A percentile compares a stretch with the other conserved stretches of the same genome.
These are phyloP conservation scores for Xiphias gladius DNA, from an alignment of 2,113 vertebrate species.

Conservation along the genomic window DNA sequence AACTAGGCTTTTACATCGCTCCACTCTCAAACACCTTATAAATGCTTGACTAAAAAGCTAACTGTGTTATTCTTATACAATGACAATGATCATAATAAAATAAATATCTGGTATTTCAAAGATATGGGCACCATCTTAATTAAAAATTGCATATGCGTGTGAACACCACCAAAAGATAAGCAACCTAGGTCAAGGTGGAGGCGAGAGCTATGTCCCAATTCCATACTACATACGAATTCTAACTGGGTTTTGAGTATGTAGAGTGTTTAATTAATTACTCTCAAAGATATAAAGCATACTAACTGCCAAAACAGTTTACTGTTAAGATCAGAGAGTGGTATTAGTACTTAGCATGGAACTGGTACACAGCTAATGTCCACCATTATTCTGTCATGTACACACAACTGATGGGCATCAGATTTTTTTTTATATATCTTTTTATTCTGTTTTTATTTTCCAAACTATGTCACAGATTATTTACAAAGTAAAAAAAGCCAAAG, in stretches of 20 bases:
- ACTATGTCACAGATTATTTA: constrained; percentile 74
- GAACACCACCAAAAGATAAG: constrained; percentile 60
- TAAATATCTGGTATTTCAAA: constrained; percentile 89
- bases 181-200: constrained; percentile 47
- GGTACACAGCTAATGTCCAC: constrained; percentile 49
- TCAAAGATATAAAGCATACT: constrained; percentile 11
- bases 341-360: constrained; percentile 19
- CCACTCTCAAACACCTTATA: constrained; percentile 58
- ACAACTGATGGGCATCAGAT: constrained; percentile 43
- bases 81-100: constrained; percentile 92
- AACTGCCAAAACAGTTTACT: constrained; percentile 1
- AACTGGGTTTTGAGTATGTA: constrained; percentile 13
- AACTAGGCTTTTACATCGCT: constrained; percentile 53
- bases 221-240: constrained; percentile 5
- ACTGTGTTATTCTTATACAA: constrained; percentile 83
- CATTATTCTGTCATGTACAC: constrained; percentile 37
- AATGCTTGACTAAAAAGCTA: constrained; percentile 74
- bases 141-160: constrained; percentile 85
- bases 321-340: not conserved
- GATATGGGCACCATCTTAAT: constrained; percentile 89
- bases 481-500: constrained; percentile 58
- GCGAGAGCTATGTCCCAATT: constrained; percentile 23
- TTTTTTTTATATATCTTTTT: constrained; percentile 4
- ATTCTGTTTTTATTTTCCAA: constrained; percentile 49
- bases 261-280: constrained; percentile 7